Evolutionary conservation across 2,797 vertebrate genomes (phyloP).

Genomic region (Paramormyrops hopkinsi): DNA sequence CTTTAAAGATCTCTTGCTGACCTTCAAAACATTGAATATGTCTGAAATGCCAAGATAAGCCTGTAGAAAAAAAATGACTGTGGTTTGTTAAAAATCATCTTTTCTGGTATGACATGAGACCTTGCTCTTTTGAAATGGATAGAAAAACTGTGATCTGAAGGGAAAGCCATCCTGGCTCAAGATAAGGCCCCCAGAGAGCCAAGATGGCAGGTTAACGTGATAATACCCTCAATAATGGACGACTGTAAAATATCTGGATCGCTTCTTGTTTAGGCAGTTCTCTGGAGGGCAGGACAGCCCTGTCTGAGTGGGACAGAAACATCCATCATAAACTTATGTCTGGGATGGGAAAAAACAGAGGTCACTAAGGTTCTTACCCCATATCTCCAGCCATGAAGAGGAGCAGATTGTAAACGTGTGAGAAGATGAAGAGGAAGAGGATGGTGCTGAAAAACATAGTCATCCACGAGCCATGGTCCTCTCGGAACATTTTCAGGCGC

Average conservation of each 20-base stretch:
- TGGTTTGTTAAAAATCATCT: neutral
- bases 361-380: constrained; percentile 66
- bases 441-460: constrained; percentile 98
- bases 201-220: constrained; percentile 24
- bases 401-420: constrained; percentile 89
- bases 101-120: neutral
- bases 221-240: neutral
- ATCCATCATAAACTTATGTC: constrained; percentile 42
- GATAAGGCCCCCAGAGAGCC: constrained; percentile 23
- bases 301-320: constrained; percentile 37
- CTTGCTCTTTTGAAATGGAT: constrained; percentile 15
- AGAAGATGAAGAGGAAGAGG: constrained; percentile 97
- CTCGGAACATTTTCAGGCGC: constrained; percentile 91
- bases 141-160: neutral
- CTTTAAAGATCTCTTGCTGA: neutral
- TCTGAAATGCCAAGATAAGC: constrained; percentile 5
- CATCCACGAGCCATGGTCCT: constrained; percentile 98
- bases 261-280: constrained; percentile 46
- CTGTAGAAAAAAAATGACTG: neutral
- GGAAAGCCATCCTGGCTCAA: constrained; percentile 24
- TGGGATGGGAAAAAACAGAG: neutral
- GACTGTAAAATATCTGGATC: constrained; percentile 22
- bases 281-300: constrained; percentile 45
- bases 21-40: neutral
- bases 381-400: constrained; percentile 86